These are phyloP conservation scores for Anguilla rostrata DNA, from an alignment of 2,113 vertebrate species.

Conservation along the genomic window DNA sequence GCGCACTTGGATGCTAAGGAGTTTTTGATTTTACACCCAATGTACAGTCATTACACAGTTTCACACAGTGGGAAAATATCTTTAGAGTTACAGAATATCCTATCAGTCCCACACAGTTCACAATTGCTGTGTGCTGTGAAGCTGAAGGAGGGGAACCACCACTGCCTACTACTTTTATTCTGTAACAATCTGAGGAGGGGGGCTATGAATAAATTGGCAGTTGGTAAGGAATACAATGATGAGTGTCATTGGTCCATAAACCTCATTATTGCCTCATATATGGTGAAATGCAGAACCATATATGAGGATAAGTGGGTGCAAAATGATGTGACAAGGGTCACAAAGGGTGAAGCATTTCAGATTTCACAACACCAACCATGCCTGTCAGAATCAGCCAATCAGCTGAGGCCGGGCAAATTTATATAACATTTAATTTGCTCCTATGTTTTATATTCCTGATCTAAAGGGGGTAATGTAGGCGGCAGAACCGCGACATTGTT, in stretches of 20 bases:
- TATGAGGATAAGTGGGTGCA: neutral
- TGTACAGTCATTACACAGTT: no score
- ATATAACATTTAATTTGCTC: neutral
- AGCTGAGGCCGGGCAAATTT: neutral
- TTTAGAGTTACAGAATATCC: no score
- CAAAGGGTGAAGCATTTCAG: neutral
- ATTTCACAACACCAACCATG: neutral
- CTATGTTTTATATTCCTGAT: neutral
- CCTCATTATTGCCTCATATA: neutral
- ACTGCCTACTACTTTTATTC: neutral
- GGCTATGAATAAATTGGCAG: neutral
- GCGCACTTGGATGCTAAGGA: no score
- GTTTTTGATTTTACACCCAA: no score
- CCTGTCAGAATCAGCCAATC: neutral
- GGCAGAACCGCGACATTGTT: neutral
- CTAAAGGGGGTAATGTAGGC: neutral
- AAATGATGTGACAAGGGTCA: neutral
- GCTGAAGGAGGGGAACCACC: neutral
- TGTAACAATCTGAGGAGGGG: neutral
- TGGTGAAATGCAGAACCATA: neutral
- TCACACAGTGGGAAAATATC: no score
- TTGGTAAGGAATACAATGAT: neutral
- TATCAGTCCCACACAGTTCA: no score
- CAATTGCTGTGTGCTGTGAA: neutral
- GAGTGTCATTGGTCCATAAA: neutral